Evolutionary conservation across 2,113 vertebrate genomes (phyloP), one percentile per base, ranked within the genome.

Genomic region (Megatriorchis doriae): DNA sequence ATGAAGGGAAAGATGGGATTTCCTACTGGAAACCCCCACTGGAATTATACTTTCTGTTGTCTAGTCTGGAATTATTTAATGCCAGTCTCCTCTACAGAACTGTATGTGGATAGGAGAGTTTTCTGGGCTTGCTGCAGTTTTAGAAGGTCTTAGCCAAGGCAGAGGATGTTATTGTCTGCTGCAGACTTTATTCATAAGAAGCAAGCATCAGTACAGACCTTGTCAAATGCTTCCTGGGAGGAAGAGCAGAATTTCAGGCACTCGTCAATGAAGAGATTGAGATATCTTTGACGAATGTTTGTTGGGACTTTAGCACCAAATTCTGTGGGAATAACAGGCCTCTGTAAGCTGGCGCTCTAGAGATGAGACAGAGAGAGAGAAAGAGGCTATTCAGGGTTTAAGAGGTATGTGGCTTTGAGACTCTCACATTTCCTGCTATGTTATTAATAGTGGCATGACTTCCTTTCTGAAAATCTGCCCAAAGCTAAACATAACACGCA

Each of bases 241-340:
- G 98, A 98, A 7, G 97, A 62, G 93, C 99, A 99, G 95, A 99
- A 98, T 71, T 99, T 99, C 74, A 99, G 97, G 86, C 99, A 99
- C 97, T 99, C 99, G 22, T 99, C 99, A 9, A 99, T 99, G 97
- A 99, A 99, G 77, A 98, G 97, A 92, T 99, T 99, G 97, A 99
- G 99, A 95, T 99, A 99, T 84, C 99, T 99, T 94, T 99, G 99
- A 36, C 99, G 99, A 94, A 99, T 93, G 90, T 98, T 99, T 7
- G 99, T 99, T 86, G 99, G 99, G 79, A 99, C 99, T 96, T 99
- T 99, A 96, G 99, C 99, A 65, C 99, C 99, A 56, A 99, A 99
- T 86, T 99, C 99, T 42, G 98, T 97, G 47, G 99, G 99, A 96
- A 99, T 99, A 95, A 99, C 86, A 12, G 99, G 99, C 52, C 99